Evolutionary conservation across 2,113 vertebrate species (phyloP).

Genomic region (Corythaixoides concolor): DNA sequence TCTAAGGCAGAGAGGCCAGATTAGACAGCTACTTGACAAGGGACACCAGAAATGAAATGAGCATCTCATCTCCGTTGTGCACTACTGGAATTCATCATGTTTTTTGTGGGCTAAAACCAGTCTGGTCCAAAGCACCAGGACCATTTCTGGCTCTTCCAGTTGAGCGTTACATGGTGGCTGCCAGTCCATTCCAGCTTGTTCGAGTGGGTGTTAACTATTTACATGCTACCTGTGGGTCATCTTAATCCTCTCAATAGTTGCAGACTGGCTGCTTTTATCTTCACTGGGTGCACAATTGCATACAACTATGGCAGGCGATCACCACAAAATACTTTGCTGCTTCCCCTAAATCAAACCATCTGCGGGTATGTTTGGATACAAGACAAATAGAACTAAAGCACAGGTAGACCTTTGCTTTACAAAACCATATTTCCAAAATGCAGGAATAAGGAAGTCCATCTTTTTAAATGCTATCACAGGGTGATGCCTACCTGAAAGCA

Average conservation of each 20-base stretch:
- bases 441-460: background rate
- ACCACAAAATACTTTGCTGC: background rate
- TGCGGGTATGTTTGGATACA: background rate
- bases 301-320: background rate
- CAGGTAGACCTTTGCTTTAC: background rate
- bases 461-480: background rate
- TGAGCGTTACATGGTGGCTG: background rate
- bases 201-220: background rate
- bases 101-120: background rate
- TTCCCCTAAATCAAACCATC: background rate
- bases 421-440: background rate
- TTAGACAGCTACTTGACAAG: background rate
- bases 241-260: fast-evolving
- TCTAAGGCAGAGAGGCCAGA: background rate
- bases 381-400: background rate
- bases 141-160: background rate
- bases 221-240: background rate
- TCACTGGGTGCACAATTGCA: fast-evolving
- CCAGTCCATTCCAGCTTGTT: background rate
- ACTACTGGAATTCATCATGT: background rate
- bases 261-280: background rate
- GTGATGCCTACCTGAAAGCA: background rate
- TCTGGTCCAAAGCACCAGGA: background rate
- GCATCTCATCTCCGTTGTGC: background rate
- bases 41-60: background rate